Evolutionary conservation across 2,888 invertebrate genomes (phyloP).

Genomic region (Carterocephalus palaemon): DNA sequence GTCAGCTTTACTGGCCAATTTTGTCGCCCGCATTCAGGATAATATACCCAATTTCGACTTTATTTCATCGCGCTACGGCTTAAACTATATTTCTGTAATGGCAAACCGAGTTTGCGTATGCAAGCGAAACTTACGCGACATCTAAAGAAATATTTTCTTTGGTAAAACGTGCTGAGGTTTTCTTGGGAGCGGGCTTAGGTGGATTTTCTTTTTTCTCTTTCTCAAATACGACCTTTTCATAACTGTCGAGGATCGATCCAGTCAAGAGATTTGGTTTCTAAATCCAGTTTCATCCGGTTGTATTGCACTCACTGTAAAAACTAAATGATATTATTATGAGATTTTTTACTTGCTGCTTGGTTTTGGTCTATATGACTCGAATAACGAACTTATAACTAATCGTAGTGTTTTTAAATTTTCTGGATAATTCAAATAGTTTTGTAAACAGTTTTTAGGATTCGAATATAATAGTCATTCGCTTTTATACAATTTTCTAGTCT

Average conservation of each 20-base stretch:
- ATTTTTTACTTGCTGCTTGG: not conserved
- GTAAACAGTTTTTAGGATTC: constrained; percentile 3
- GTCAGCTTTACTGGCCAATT: constrained; percentile 37
- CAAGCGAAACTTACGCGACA: constrained; percentile 55
- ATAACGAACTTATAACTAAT: no score
- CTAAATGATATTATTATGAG: constrained; percentile 23
- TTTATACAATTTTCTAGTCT: constrained; percentile 22
- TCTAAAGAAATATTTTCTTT: constrained; percentile 65
- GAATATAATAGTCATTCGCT: constrained; percentile 18
- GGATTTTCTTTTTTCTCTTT: constrained; percentile 55
- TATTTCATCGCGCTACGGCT: constrained; percentile 34
- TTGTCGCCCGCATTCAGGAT: constrained; percentile 13
- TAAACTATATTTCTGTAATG: constrained; percentile 5
- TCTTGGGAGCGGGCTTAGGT: constrained; percentile 53
- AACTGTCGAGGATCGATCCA: constrained; percentile 66
- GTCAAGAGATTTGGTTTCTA: constrained; percentile 55
- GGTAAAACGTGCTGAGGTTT: constrained; percentile 62
- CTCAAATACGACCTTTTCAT: constrained; percentile 65
- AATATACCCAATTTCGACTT: constrained; percentile 33
- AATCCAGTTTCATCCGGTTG: constrained; percentile 54
- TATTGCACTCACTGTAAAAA: constrained; percentile 28
- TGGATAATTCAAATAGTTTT: no score
- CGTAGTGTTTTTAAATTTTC: no score
- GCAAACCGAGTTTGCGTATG: constrained; percentile 38
- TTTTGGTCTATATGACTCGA: no score